Evolutionary conservation across 2,797 vertebrate genomes (phyloP).

Genomic region (Corythornis leucogaster): DNA sequence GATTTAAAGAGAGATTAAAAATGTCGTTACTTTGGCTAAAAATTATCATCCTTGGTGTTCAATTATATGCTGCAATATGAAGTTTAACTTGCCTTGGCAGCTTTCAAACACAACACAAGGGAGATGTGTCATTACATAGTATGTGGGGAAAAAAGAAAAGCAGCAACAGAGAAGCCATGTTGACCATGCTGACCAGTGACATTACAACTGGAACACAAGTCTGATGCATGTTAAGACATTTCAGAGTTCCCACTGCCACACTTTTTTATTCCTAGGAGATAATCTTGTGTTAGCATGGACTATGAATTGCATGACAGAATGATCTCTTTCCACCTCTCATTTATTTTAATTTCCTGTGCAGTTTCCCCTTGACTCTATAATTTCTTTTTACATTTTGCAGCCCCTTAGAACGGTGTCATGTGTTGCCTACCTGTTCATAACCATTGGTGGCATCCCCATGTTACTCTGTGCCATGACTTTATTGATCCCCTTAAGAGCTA

Average conservation of each 20-base stretch:
- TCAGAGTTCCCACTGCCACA: not conserved
- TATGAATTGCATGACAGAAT: fast-evolving
- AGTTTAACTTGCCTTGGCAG: not conserved
- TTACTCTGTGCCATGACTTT: constrained; percentile 99
- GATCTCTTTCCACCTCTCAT: not conserved
- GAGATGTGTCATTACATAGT: not conserved
- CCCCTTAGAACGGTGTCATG: not conserved
- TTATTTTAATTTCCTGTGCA: not conserved
- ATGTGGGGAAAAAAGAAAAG: not conserved
- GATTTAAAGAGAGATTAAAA: not conserved
- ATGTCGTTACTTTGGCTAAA: not conserved
- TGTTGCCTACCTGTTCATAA: constrained; percentile 91
- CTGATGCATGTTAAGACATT: not conserved
- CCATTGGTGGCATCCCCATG: constrained; percentile 94
- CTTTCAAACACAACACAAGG: not conserved
- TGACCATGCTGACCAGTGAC: not conserved
- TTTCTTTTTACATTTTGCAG: not conserved
- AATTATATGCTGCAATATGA: not conserved
- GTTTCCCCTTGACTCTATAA: not conserved
- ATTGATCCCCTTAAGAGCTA: constrained; percentile 98
- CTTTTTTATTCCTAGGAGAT: not conserved
- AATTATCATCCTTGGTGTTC: not conserved
- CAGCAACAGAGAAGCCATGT: not conserved
- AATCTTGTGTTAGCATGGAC: not conserved
- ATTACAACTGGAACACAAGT: not conserved